Percentiles rank a stretch among this genome's conserved stretches.
These are phyloP conservation scores for Hestina assimilis DNA, from an alignment of 1,140 invertebrate genomes.

Conservation along the genomic window DNA sequence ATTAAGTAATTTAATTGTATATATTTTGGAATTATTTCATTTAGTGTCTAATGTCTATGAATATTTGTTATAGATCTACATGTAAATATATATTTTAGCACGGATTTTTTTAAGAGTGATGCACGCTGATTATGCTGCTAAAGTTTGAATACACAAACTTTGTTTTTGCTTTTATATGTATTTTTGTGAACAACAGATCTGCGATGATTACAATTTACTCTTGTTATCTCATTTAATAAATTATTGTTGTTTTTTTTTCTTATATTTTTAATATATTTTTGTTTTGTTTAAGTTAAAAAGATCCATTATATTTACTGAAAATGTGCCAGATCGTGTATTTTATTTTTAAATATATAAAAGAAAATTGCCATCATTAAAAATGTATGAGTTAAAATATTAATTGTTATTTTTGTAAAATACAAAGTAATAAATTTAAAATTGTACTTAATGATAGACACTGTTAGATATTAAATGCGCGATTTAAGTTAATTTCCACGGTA, in stretches of 20 bases:
- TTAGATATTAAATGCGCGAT: too few species aligned
- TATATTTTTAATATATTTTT: not conserved
- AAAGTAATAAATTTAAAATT: not conserved
- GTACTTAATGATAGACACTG: too few species aligned
- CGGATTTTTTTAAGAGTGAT: not conserved
- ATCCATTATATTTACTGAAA: constrained; percentile 2
- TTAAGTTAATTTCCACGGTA: too few species aligned
- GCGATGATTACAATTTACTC: not conserved
- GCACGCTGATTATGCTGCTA: not conserved
- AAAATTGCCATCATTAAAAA: not conserved
- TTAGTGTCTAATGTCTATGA: not conserved
- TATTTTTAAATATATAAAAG: not conserved
- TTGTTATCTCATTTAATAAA: constrained; percentile 6
- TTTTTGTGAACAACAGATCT: not conserved
- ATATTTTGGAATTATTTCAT: too few species aligned
- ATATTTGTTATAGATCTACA: too few species aligned
- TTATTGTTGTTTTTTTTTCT: constrained; percentile 4
- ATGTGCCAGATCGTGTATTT: constrained; percentile 12
- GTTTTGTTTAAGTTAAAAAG: not conserved
- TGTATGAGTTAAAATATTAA: not conserved
- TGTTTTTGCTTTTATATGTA: not conserved
- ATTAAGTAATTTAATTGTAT: too few species aligned
- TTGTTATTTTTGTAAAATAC: not conserved
- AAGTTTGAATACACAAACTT: not conserved
- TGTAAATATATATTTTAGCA: not conserved